A percentile compares a stretch with the other conserved stretches of the same genome.
Conservation (phyloP, 92 coral and sea anemone species). For the Parazoanthus swiftii region DNA sequence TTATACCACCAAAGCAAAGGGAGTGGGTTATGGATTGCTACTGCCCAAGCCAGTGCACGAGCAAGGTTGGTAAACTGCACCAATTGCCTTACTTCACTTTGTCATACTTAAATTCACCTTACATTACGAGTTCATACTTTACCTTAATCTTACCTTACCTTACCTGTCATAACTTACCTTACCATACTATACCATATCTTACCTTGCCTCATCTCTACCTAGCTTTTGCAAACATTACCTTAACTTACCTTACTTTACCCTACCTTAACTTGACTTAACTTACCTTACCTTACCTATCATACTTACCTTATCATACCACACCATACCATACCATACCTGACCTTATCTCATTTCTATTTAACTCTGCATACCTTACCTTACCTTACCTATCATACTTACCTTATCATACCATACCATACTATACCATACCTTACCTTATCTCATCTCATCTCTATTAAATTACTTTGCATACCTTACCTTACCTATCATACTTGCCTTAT, state of each 20-base stretch:
- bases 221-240: too few relatives aligned
- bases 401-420: too few relatives aligned
- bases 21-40: constrained; percentile 7
- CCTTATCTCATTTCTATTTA: too few relatives aligned
- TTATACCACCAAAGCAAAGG: not conserved
- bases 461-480: too few relatives aligned
- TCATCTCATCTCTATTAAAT: too few relatives aligned
- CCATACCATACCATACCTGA: not conserved
- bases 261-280: not conserved
- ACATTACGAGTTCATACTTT: not conserved
- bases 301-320: not conserved
- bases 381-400: not conserved
- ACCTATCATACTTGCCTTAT: too few relatives aligned
- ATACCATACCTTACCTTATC: not conserved
- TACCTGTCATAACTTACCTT: too few relatives aligned
- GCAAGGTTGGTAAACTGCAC: constrained; percentile 1
- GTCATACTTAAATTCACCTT: not conserved
- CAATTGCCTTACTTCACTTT: not conserved
- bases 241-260: not conserved
- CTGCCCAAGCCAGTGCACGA: constrained; percentile 17
- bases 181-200: not conserved
- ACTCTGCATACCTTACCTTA: too few relatives aligned
- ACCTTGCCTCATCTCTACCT: not conserved
- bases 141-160: too few relatives aligned
- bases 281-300: not conserved